Percentiles rank a stretch among this genome's conserved stretches.
These are phyloP conservation scores for Lynx canadensis DNA, from an alignment of 2,113 vertebrate genomes.

Conservation along the genomic window DNA sequence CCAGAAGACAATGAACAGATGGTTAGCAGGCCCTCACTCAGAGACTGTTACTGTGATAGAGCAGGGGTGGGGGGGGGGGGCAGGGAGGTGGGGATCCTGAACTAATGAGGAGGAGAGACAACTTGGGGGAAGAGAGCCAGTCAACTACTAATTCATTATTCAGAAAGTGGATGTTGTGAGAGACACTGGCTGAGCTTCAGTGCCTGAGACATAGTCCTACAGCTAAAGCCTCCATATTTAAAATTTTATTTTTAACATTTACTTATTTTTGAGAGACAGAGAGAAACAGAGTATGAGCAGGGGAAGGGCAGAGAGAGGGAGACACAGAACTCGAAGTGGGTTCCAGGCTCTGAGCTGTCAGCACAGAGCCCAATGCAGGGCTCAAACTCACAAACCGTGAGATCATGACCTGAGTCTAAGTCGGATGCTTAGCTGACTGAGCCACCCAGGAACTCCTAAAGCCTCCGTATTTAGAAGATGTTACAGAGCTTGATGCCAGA, in stretches of 20 bases:
- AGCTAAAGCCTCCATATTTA: neutral
- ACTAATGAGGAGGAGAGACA: neutral
- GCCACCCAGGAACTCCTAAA: neutral
- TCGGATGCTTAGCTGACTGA: too few species aligned
- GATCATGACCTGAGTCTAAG: too few species aligned
- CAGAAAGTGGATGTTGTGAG: neutral
- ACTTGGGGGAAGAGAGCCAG: neutral
- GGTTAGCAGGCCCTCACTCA: neutral
- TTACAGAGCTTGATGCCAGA: neutral
- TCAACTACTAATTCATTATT: neutral
- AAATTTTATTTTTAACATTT: too few species aligned
- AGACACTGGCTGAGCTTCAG: neutral
- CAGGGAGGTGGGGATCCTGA: neutral
- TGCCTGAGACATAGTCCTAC: neutral
- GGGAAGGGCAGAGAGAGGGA: too few species aligned
- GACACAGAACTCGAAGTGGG: too few species aligned
- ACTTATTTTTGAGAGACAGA: too few species aligned
- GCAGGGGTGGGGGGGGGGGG: accelerated
- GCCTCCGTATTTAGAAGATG: neutral
- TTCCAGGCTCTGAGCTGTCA: too few species aligned
- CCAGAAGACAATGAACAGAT: neutral
- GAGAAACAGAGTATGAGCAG: too few species aligned
- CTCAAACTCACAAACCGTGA: too few species aligned
- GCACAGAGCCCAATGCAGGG: too few species aligned
- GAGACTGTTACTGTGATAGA: neutral